phyloP scores from a whole-genome alignment of 2,888 invertebrate genomes.

The Morpho deidamia region DNA sequence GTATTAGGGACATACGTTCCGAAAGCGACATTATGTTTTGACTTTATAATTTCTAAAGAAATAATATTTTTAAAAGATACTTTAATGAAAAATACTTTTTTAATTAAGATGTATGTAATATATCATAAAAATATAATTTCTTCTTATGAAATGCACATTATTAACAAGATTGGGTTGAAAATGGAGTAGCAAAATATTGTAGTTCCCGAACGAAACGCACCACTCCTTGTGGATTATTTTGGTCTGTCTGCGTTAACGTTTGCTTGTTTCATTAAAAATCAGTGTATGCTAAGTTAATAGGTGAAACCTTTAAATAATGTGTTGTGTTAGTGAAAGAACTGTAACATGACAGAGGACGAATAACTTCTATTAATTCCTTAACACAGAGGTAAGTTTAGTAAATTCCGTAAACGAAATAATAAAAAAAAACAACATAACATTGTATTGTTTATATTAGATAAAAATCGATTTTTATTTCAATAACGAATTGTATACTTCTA shows the following conservation, averaged over 20 bases:
- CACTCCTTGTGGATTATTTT: conserved; percentile 39
- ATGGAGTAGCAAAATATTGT: neutral
- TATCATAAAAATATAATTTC: no score
- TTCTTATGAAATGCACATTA: neutral
- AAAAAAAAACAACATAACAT: neutral
- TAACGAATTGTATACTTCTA: neutral
- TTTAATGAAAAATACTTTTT: no score
- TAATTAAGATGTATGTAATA: no score
- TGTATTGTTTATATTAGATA: neutral
- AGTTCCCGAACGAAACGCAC: conserved; percentile 34
- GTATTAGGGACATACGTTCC: conserved; percentile 37
- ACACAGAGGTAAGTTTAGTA: conserved; percentile 9
- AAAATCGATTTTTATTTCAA: neutral
- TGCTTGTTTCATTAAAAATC: conserved; percentile 21
- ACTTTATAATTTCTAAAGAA: no score
- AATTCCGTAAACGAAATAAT: neutral
- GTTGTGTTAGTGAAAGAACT: conserved; percentile 4
- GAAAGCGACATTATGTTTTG: conserved; percentile 17
- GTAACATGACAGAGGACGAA: conserved; percentile 8
- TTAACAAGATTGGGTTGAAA: neutral
- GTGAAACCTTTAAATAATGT: conserved; percentile 15
- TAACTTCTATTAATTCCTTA: neutral
- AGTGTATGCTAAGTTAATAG: conserved; percentile 8
- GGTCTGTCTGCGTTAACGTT: conserved; percentile 23
- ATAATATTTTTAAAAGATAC: no score